Evolutionary conservation across 2,113 vertebrate genomes (phyloP).

Genomic region (Natator depressus): DNA sequence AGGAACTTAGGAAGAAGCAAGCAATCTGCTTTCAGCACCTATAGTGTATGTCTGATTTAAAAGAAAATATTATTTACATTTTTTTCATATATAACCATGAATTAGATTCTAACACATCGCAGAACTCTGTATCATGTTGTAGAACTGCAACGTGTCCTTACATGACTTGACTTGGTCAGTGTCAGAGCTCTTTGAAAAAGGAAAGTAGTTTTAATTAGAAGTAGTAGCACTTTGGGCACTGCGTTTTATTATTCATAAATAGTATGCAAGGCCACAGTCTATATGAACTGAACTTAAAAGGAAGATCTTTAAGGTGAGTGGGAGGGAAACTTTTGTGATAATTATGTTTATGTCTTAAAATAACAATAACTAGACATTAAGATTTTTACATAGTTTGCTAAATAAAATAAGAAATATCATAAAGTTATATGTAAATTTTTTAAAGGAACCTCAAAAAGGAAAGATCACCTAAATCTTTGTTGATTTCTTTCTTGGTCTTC

Average conservation of each 20-base stretch:
- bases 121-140: not conserved
- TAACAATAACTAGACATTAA: not conserved
- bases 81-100: not conserved
- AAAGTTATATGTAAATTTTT: not conserved
- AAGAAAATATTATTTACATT: slow-evolving; percentile 7
- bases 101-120: not conserved
- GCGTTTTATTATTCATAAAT: not conserved
- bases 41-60: not conserved
- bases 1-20: not conserved
- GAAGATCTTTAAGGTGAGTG: not conserved
- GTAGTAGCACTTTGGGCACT: not conserved
- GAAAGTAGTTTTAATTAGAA: not conserved
- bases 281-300: not conserved
- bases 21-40: not conserved
- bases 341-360: not conserved
- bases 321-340: not conserved
- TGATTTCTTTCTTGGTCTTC: not conserved
- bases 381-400: not conserved
- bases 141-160: not conserved
- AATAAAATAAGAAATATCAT: not conserved
- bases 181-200: slow-evolving; percentile 14
- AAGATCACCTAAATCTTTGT: not conserved
- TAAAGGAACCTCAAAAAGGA: not conserved
- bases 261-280: not conserved
- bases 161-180: not conserved